phyloP scores from a whole-genome alignment of 2,113 vertebrate genomes.

The Azemiops feae region DNA sequence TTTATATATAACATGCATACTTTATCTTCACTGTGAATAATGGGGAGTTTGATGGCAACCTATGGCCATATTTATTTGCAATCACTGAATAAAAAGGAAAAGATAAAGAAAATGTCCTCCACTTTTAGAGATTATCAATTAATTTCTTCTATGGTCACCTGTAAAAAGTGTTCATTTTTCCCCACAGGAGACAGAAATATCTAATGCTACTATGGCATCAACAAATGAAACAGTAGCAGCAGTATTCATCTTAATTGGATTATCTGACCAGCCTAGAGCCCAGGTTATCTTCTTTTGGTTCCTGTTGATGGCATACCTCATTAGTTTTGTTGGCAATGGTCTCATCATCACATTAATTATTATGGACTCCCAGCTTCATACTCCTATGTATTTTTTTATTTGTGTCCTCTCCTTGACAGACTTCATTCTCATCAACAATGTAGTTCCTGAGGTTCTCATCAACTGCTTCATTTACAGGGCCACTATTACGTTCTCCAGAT shows the following conservation, averaged over 20 bases:
- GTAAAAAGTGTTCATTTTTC: not conserved
- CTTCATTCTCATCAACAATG: slow-evolving; percentile 45
- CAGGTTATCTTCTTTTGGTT: slow-evolving; percentile 48
- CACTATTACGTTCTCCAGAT: slow-evolving; percentile 45
- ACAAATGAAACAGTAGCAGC: slow-evolving; percentile 29
- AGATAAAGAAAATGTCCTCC: not conserved
- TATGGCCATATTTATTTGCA: not conserved
- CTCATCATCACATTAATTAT: slow-evolving; percentile 38
- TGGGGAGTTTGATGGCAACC: not conserved
- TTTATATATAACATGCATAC: not conserved
- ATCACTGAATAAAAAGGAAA: not conserved
- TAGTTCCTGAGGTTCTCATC: slow-evolving; percentile 40
- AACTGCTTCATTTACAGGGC: slow-evolving; percentile 37
- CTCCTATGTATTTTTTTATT: slow-evolving; percentile 61
- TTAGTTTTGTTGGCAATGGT: slow-evolving; percentile 40
- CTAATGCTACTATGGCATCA: not conserved
- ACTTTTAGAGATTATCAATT: not conserved
- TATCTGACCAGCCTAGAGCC: slow-evolving; percentile 31
- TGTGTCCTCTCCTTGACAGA: slow-evolving; percentile 49
- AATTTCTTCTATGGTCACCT: not conserved
- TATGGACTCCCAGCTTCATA: slow-evolving; percentile 46
- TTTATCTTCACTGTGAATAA: not conserved
- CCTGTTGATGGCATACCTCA: slow-evolving; percentile 48
- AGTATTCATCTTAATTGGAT: slow-evolving; percentile 46
- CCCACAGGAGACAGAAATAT: not conserved